A percentile compares a stretch with the other conserved stretches of the same genome.
Evolutionary conservation across 2,888 invertebrate genomes (phyloP).

Genomic region (Ypsolopha scabrella): DNA sequence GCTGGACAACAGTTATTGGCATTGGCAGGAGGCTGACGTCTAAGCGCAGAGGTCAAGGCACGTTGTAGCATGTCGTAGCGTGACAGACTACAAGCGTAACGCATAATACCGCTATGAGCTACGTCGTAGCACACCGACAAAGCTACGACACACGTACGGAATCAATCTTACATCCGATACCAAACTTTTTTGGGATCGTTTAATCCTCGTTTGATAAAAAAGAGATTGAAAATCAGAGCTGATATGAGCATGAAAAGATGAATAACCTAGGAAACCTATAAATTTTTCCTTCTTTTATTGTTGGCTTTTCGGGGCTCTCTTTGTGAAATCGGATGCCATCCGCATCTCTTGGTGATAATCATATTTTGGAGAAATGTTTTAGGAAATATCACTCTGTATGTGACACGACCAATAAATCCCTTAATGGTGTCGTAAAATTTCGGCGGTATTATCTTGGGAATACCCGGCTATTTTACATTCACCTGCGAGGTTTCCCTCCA

Average conservation of each 20-base stretch:
- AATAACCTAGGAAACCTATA: background rate
- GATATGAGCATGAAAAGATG: background rate
- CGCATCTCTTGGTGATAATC: slow-evolving; percentile 9
- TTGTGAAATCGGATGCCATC: background rate
- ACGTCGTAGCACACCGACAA: background rate
- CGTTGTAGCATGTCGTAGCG: background rate
- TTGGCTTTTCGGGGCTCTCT: background rate
- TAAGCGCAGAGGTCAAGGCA: background rate
- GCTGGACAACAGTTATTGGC: slow-evolving; percentile 52
- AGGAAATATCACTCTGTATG: slow-evolving; percentile 51
- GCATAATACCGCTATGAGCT: background rate
- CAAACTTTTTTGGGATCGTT: background rate
- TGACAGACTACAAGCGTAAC: background rate
- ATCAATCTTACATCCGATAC: no score
- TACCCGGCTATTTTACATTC: slow-evolving; percentile 68
- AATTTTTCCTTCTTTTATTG: background rate
- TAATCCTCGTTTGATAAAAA: background rate
- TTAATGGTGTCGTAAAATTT: slow-evolving; percentile 69
- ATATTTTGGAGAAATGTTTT: slow-evolving; percentile 41
- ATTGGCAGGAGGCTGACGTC: slow-evolving; percentile 14
- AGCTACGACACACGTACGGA: no score
- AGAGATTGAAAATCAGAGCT: background rate
- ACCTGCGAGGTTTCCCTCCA: slow-evolving; percentile 67
- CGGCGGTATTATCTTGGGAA: slow-evolving; percentile 66
- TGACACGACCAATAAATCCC: slow-evolving; percentile 65